These are phyloP conservation scores for Holothuria scabra DNA, from an alignment of 53 echinoderm and acorn worm genomes.

Conservation along the genomic window DNA sequence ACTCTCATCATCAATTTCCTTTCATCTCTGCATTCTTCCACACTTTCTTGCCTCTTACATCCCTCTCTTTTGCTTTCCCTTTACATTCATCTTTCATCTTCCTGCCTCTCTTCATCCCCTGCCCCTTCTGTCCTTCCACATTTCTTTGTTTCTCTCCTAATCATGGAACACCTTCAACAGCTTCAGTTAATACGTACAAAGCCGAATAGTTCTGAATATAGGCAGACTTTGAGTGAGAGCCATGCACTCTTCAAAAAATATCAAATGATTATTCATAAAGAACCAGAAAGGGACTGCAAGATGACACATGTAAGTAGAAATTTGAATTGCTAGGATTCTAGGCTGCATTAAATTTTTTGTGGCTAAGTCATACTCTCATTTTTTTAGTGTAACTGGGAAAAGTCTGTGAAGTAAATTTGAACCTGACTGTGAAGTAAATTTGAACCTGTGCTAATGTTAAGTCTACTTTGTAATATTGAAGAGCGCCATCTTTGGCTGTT, in stretches of 20 bases:
- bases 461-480: no score
- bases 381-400: no score
- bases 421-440: no score
- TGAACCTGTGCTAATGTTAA: no score
- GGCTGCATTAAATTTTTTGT: no score
- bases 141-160: slow-evolving; percentile 16
- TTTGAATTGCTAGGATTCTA: not conserved
- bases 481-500: no score
- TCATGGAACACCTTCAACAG: slow-evolving; percentile 26
- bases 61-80: not conserved
- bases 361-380: no score
- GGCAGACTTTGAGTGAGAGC: slow-evolving; percentile 64
- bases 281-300: slow-evolving; percentile 74
- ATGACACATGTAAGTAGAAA: slow-evolving; percentile 70
- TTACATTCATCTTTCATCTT: not conserved
- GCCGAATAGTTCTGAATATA: slow-evolving; percentile 71
- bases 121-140: not conserved
- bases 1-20: not conserved
- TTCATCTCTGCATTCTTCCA: not conserved
- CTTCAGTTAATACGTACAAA: slow-evolving; percentile 75
- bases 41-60: not conserved
- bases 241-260: slow-evolving; percentile 82
- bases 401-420: no score
- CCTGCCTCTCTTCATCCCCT: not conserved
- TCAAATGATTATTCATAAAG: slow-evolving; percentile 87